These are phyloP conservation scores for Dunckerocampus dactyliophorus DNA, from an alignment of 2,113 vertebrate species.

Conservation along the genomic window DNA sequence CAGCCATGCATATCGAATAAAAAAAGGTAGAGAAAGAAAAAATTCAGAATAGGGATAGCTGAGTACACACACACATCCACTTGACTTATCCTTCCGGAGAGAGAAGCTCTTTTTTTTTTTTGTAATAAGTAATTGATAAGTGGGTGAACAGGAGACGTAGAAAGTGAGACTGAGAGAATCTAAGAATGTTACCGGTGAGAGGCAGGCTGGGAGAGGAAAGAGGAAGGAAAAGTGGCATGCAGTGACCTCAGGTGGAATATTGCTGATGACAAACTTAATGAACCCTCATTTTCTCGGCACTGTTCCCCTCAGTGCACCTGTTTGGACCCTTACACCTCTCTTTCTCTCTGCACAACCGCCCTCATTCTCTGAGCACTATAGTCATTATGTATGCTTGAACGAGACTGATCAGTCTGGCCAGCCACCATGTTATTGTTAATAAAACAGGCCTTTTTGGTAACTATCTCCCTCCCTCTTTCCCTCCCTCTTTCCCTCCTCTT, in stretches of 20 bases:
- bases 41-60: constrained; percentile 13
- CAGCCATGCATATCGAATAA: constrained; percentile 46
- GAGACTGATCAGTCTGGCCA: constrained; percentile 55
- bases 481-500: constrained; percentile 28
- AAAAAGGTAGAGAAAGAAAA: constrained; percentile 8
- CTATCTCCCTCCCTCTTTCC: constrained; percentile 7
- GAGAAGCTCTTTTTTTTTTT: constrained; percentile 22
- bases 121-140: constrained; percentile 23
- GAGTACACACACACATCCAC: constrained; percentile 18
- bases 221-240: constrained; percentile 12
- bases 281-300: constrained; percentile 46
- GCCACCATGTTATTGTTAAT: constrained; percentile 61
- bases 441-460: constrained; percentile 58
- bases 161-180: constrained; percentile 24
- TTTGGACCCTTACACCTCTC: constrained; percentile 45
- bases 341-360: constrained; percentile 16
- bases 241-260: constrained; percentile 50
- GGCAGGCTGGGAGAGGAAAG: not conserved
- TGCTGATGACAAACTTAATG: constrained; percentile 62
- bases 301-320: constrained; percentile 59
- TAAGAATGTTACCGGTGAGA: constrained; percentile 34
- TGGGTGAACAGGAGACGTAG: constrained; percentile 16
- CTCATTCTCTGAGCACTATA: constrained; percentile 21
- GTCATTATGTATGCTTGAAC: constrained; percentile 60
- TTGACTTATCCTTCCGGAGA: constrained; percentile 42